Percentiles rank a stretch among this genome's conserved stretches.
phyloP scores from a whole-genome alignment of 2,113 vertebrate genomes.

The Heteronetta atricapilla region DNA sequence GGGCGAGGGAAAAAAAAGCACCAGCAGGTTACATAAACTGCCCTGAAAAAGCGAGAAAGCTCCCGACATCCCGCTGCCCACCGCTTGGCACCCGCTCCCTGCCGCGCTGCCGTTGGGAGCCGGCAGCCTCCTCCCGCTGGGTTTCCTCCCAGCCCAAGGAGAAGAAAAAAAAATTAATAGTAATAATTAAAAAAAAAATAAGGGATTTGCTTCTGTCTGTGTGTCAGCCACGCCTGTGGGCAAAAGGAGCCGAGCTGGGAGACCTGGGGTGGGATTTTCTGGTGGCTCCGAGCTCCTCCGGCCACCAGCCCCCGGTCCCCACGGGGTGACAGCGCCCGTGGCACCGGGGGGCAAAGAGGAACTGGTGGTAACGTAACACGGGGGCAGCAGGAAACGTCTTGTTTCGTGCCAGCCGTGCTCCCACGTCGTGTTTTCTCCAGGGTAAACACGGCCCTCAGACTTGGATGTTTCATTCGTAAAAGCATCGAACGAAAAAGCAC shows the following conservation, averaged over 20 bases:
- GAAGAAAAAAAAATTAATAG: neutral
- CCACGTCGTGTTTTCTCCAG: neutral
- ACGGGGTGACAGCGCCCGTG: too few species aligned
- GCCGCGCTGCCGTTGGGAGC: neutral
- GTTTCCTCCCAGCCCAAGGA: neutral
- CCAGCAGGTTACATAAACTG: slow-evolving; percentile 50
- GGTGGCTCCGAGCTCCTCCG: neutral
- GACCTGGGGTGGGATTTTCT: neutral
- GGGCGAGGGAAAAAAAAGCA: neutral
- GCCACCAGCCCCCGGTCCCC: too few species aligned
- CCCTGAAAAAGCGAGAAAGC: slow-evolving; percentile 35
- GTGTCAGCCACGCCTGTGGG: neutral
- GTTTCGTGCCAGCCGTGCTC: neutral
- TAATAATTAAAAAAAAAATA: too few species aligned
- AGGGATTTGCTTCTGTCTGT: neutral
- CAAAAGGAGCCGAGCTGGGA: neutral
- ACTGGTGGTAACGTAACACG: neutral
- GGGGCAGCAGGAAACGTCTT: neutral
- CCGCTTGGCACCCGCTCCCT: neutral
- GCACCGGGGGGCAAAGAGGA: neutral
- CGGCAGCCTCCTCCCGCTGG: neutral
- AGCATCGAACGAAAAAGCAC: neutral
- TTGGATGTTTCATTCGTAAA: neutral
- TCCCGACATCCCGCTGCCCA: slow-evolving; percentile 52
- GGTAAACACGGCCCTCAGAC: neutral